Base-by-base conservation (phyloP, 2,888 invertebrate species). In the Pharmacophagus antenor region DNA sequence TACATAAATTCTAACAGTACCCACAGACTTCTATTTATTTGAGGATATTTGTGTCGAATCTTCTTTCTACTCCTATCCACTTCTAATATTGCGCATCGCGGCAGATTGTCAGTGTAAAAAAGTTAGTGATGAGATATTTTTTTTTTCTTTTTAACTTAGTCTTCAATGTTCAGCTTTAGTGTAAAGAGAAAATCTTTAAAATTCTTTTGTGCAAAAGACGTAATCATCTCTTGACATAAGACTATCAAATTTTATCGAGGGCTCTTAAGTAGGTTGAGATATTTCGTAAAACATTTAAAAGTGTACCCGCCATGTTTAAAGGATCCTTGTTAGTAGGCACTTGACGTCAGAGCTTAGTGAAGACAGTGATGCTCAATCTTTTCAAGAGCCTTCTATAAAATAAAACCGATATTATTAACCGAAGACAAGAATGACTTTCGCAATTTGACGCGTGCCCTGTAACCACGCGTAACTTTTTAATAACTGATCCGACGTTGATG, bases 141-240 rank as follows among this genome's bases (percentile, higher is more conserved):
- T 12, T 31, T 31, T 31, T 31, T 37, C n/a, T 37, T n/a, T 5
- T 15, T 37, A 37, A 37, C 37, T n/a, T 4, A 3, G n/a, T n/a
- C 15, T 4, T 8, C n/a, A 4, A n/a, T n/a, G 37, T 37, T 37
- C 0, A 37, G 37, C 15, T 37, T 37, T 37, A 1, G 15, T 37
- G 2, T n/a, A n/a, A 37, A n/a, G 15, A n/a, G 37, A 37, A n/a
- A 37, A n/a, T 37, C 15, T 4, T n/a, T 15, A 37, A 37, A 37
- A n/a, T 22, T n/a, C n/a, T 23, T 27, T 25, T 20, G 7, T 37
- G 18, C 18, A 54, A 54, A 21, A 31, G 27, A 21, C n/a, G 7
- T 48, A 59, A 59, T 50, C 54, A 44, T 12, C 60, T 50, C 59
- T 60, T 55, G n/a, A 55, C 41, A 51, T 17, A 15, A 12, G 23